Evolutionary conservation across 2,888 invertebrate genomes (phyloP).

Genomic region (Drosophila anceps): DNA sequence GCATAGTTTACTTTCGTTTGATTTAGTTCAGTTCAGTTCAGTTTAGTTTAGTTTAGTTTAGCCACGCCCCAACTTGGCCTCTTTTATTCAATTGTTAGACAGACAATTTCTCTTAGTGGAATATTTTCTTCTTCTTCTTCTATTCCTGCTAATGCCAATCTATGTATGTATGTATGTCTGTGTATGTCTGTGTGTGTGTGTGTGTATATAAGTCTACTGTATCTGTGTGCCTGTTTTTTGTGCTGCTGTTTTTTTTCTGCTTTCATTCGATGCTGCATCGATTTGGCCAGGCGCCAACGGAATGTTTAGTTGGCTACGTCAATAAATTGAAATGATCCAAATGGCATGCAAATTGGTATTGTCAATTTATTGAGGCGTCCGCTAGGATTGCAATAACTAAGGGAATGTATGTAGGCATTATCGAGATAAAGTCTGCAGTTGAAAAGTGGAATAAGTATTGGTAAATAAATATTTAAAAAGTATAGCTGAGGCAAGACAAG

Average conservation of each 20-base stretch:
- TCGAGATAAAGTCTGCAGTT: background rate
- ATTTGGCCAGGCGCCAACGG: constrained; percentile 68
- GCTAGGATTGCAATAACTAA: constrained; percentile 24
- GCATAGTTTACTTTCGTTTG: constrained; percentile 25
- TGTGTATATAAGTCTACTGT: constrained; percentile 14
- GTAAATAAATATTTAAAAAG: background rate
- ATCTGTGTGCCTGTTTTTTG: constrained; percentile 21
- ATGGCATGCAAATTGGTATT: constrained; percentile 51
- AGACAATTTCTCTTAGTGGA: constrained; percentile 47
- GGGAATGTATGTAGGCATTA: background rate
- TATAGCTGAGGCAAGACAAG: background rate
- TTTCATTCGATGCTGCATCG: constrained; percentile 67
- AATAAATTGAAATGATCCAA: constrained; percentile 71
- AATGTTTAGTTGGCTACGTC: constrained; percentile 71
- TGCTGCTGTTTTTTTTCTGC: constrained; percentile 38
- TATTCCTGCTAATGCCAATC: constrained; percentile 18
- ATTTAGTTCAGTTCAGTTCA: constrained; percentile 32
- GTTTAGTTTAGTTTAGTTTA: constrained; percentile 28
- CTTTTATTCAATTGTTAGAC: constrained; percentile 31
- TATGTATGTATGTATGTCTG: constrained; percentile 24
- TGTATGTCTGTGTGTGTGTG: constrained; percentile 22
- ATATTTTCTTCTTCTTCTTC: constrained; percentile 35
- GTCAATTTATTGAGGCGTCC: constrained; percentile 45
- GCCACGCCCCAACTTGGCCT: constrained; percentile 55
- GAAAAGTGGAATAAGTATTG: background rate